Base-by-base conservation (phyloP, 37 sponge, comb jelly and placozoan species). In the Tethya wilhelma region DNA sequence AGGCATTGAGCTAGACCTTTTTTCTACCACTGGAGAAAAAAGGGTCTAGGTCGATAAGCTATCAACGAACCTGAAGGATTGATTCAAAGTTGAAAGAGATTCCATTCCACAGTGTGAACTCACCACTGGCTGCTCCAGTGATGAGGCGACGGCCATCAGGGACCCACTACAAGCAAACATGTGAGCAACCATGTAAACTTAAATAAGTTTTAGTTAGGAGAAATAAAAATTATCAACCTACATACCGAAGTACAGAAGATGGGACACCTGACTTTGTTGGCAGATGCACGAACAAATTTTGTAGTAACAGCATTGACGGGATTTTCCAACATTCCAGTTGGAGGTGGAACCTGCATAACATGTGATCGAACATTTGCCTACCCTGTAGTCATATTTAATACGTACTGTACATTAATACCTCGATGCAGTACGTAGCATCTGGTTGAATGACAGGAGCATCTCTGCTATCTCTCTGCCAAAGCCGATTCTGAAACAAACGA, bases 101-200 rank as follows among this genome's bases (percentile, higher is more conserved):
- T 32, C 93, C 96, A 73, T 96, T 98, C 99, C 99, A 98, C 14
- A 98, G 89, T 0, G 96, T 93, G 70, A 96, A 93, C 63, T 98
- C 99, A 0, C 99, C 99, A 67, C 92, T 96, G 20, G 72, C 69
- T 26, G 96, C 94, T n/a, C 96, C 99, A 64, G 96, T 93, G 55
- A 96, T 84, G 14, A 98, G 84, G 31, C 99, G 44, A 39, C 94
- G 79, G 22, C 99, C 99, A 77, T 98, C 99, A 67, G 96, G 97
- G 7, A 89, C 95, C 96, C 96, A 98, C 98, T 97, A 42, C 28
- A 46, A 0, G 33, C 17, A 49, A 8, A 28, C 2, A 72, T 11
- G 43, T 56, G 8, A 40, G 14, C 22, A 43, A 71, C 23, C 59
- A 57, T 14, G 5, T 25, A 32, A 64, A 34, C 39, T 33, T 34